Evolutionary conservation across 2,888 invertebrate species (phyloP).

Genomic region (Orthonevra nobilis): DNA sequence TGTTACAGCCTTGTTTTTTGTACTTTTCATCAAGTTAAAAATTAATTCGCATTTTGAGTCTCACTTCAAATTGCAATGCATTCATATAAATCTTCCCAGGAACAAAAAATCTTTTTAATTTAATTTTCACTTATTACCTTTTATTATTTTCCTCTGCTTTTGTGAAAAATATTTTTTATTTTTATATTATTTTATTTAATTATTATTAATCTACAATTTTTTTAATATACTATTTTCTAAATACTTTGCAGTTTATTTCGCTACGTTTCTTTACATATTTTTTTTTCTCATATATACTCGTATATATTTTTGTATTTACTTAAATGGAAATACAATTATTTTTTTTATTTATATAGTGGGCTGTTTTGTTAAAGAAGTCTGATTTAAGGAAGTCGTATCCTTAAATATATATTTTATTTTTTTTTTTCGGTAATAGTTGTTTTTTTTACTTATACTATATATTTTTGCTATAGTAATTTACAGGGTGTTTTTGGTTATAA

Average conservation of each 20-base stretch:
- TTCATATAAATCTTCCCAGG: no score
- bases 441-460: background rate
- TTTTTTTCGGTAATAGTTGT: slow-evolving; percentile 17
- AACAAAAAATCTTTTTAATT: slow-evolving; percentile 6
- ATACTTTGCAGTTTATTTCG: slow-evolving; percentile 48
- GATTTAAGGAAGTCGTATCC: slow-evolving; percentile 15
- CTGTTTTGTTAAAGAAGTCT: slow-evolving; percentile 34
- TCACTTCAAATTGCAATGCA: no score
- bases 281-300: slow-evolving; percentile 19
- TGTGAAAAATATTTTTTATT: slow-evolving; percentile 56
- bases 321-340: background rate
- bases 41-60: no score
- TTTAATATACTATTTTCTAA: slow-evolving; percentile 19
- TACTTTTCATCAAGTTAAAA: no score
- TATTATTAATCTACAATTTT: slow-evolving; percentile 25
- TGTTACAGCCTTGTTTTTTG: no score
- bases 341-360: slow-evolving; percentile 46
- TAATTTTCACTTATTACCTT: slow-evolving; percentile 26
- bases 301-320: slow-evolving; percentile 13
- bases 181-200: slow-evolving; percentile 40
- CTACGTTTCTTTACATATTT: slow-evolving; percentile 13
- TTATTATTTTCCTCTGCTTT: slow-evolving; percentile 55
- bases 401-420: background rate
- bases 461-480: slow-evolving; percentile 13
- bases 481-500: slow-evolving; percentile 27